Evolutionary conservation across 2,797 vertebrate genomes (phyloP), one percentile per base, ranked within the genome.

Genomic region (Eidolon dupreanum): DNA sequence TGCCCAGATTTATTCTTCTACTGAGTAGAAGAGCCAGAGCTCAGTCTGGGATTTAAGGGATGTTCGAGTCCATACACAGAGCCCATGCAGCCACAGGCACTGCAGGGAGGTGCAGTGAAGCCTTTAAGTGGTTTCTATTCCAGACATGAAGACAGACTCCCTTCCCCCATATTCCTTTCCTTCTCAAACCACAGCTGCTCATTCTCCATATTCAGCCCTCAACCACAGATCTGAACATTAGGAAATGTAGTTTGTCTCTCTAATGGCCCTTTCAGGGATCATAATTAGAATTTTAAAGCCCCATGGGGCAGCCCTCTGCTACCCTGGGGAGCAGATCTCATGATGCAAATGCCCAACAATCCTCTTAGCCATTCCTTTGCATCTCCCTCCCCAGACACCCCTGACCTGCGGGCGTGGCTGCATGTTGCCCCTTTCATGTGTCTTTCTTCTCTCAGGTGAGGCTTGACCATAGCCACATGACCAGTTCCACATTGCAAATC

Each of bases 401-500:
- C 61, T 20, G 26, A 24, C 31, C 12, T 71, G 36, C 41, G 6
- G 6, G 8, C 0, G 0, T 26, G 43, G 33, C 74, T 73, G 3
- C 75, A 24, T 3, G 11, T 41, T 68, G 24, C n/a, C 20, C 33
- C 6, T 11, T n/a, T 57, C 33, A 5, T 24, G 17, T 55, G 28
- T 68, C n/a, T 41, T 19, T 70, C 28, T 86, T 24, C 49, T 70
- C 15, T 71, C 15, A 26, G 74, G 6, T 10, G 65, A 61, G n/a
- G 3, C 46, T 8, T 81, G 49, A 36, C 73, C 12, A 19, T 71
- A 96, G 97, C 77, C 71, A 96, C 95, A 81, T 8, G 49, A 83
- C 59, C 31, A 95, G 93, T 88, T 97, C 97, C 96, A 89, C 89
- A 49, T 0, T 79, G 55, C 78, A 75, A 0, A 0, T 28, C 88